Conservation (phyloP, 2,113 vertebrate genomes). For the Zapornia atra region DNA sequence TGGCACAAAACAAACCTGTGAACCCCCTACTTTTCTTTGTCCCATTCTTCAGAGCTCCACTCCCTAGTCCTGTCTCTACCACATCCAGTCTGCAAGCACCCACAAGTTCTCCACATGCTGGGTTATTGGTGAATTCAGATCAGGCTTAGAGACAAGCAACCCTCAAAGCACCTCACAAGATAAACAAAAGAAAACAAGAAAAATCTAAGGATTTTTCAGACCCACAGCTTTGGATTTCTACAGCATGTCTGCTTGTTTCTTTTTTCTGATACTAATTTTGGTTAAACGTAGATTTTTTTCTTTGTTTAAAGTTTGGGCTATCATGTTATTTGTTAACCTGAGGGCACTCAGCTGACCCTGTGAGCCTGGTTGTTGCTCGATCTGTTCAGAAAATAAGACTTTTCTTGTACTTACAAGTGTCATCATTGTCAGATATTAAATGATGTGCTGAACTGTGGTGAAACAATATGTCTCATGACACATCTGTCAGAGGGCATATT, state of each 20-base stretch:
- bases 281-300: neutral
- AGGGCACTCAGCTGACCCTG: neutral
- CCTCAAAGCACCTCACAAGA: neutral
- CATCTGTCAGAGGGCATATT: neutral
- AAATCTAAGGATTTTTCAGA: neutral
- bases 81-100: neutral
- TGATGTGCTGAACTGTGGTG: neutral
- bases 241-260: neutral
- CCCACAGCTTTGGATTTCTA: neutral
- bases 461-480: neutral
- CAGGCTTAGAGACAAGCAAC: neutral
- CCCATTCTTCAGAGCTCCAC: neutral
- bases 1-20: neutral
- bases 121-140: neutral
- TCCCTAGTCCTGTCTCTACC: neutral
- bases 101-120: fast-evolving
- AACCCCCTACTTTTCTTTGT: neutral
- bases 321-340: neutral
- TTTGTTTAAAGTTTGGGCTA: neutral
- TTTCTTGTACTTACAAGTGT: neutral
- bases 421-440: neutral
- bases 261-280: neutral
- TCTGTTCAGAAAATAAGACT: neutral
- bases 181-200: neutral
- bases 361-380: neutral